Evolutionary conservation across 2,888 invertebrate genomes (phyloP).

Genomic region (Platycheirus albimanus): DNA sequence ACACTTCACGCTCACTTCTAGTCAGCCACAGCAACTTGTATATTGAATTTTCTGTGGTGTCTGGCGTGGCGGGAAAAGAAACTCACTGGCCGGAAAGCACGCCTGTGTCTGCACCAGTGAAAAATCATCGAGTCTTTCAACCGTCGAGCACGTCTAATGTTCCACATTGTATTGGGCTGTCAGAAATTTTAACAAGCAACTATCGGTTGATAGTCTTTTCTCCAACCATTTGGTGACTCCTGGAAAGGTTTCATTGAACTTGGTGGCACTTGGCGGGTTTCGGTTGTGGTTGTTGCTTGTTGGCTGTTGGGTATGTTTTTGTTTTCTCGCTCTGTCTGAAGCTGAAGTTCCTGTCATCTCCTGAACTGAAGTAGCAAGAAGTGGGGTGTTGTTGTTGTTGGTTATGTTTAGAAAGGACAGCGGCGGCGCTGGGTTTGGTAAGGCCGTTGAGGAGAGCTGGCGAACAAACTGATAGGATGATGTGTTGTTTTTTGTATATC

Average conservation of each 20-base stretch:
- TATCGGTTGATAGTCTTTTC: conserved; percentile 1
- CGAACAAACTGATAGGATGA: background rate
- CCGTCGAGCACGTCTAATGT: conserved; percentile 81
- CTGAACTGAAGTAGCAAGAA: background rate
- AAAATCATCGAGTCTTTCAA: conserved; percentile 79
- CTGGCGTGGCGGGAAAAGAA: background rate
- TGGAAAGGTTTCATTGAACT: conserved; percentile 40
- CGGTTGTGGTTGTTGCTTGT: no score
- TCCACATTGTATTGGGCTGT: conserved; percentile 81
- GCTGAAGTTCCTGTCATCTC: no score
- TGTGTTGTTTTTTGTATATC: background rate
- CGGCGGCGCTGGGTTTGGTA: background rate
- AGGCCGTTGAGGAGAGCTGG: background rate
- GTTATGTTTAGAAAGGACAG: background rate
- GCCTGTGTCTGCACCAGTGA: conserved; percentile 77
- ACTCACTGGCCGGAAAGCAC: conserved; percentile 64
- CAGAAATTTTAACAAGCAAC: conserved; percentile 74
- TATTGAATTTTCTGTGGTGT: no score
- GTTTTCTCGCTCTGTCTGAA: no score
- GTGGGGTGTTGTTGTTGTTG: no score
- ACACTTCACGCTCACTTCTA: no score
- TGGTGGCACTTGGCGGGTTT: background rate
- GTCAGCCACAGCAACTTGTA: no score
- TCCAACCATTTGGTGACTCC: conserved; percentile 36
- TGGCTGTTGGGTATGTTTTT: no score